Conservation (phyloP, 2,888 invertebrate species). For the Helleia helle region DNA sequence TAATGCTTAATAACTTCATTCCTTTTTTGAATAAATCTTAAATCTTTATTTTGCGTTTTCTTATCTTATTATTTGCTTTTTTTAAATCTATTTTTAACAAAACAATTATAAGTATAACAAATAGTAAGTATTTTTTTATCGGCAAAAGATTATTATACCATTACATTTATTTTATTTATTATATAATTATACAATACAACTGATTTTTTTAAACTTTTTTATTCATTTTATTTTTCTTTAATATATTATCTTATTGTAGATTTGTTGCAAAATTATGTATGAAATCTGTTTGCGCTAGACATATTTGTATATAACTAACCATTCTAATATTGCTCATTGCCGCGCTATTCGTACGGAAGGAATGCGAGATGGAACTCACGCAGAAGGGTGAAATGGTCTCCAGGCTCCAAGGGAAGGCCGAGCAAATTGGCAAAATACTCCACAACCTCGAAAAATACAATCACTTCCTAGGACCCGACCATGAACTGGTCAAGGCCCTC, state of each 20-base stretch:
- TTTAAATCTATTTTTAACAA: no score
- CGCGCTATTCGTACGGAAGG: conserved; percentile 76
- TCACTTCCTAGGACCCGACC: conserved; percentile 78
- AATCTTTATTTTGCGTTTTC: no score
- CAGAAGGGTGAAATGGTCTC: conserved; percentile 97
- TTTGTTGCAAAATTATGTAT: not conserved
- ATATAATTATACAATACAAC: no score
- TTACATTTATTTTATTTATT: no score
- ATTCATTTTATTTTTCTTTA: no score
- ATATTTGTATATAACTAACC: not conserved
- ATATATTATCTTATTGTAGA: not conserved
- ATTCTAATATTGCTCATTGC: conserved; percentile 56
- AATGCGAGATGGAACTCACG: conserved; percentile 95
- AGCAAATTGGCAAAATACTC: conserved; percentile 94
- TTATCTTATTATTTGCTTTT: no score
- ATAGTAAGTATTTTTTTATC: no score
- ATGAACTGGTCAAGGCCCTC: conserved; percentile 66
- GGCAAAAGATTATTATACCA: no score
- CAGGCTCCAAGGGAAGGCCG: conserved; percentile 94
- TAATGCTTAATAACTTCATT: no score
- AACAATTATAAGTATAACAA: no score
- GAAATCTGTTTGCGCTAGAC: not conserved
- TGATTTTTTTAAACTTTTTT: no score
- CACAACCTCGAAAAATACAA: conserved; percentile 92
- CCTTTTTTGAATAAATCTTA: no score